These are phyloP conservation scores for Zaprionus taronus DNA, from an alignment of 1,140 invertebrate genomes.

Conservation along the genomic window DNA sequence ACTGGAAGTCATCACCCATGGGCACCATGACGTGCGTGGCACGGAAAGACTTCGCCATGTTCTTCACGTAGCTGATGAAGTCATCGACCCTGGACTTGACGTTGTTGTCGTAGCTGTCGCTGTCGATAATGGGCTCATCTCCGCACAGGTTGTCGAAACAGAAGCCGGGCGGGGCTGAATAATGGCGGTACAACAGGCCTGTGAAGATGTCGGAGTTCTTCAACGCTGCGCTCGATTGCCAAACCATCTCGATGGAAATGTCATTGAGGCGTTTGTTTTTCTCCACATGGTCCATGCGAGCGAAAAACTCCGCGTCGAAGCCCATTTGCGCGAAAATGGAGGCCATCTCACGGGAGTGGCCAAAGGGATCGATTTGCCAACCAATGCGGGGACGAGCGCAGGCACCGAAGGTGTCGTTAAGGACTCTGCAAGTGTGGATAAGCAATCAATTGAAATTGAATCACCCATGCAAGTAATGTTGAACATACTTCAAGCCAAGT, in stretches of 20 bases:
- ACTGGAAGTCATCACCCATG: constrained; percentile 97
- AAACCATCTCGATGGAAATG: constrained; percentile 85
- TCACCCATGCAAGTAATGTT: constrained; percentile 61
- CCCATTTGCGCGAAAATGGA: constrained; percentile 93
- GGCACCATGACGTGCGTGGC: constrained; percentile 93
- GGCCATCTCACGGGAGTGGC: constrained; percentile 94
- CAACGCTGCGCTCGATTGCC: constrained; percentile 87
- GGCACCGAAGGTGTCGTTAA: constrained; percentile 93
- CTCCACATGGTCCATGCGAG: constrained; percentile 95
- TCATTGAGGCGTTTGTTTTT: constrained; percentile 87
- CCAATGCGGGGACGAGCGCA: constrained; percentile 92
- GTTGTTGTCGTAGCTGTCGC: constrained; percentile 90
- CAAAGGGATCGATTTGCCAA: constrained; percentile 98
- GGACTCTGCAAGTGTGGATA: constrained; percentile 65
- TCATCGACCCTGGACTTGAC: constrained; percentile 87
- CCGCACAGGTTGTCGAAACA: constrained; percentile 94
- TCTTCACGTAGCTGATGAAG: constrained; percentile 86
- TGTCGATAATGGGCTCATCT: constrained; percentile 93
- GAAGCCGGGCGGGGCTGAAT: constrained; percentile 93
- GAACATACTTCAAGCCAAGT: constrained; percentile 89
- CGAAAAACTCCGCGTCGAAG: constrained; percentile 95
- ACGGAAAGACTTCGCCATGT: constrained; percentile 86
- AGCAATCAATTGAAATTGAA: not conserved
- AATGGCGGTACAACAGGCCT: constrained; percentile 90
- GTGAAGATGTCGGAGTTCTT: constrained; percentile 89